Conservation (phyloP, 2,797 vertebrate species). For the Steatocranus sp. region DNA sequence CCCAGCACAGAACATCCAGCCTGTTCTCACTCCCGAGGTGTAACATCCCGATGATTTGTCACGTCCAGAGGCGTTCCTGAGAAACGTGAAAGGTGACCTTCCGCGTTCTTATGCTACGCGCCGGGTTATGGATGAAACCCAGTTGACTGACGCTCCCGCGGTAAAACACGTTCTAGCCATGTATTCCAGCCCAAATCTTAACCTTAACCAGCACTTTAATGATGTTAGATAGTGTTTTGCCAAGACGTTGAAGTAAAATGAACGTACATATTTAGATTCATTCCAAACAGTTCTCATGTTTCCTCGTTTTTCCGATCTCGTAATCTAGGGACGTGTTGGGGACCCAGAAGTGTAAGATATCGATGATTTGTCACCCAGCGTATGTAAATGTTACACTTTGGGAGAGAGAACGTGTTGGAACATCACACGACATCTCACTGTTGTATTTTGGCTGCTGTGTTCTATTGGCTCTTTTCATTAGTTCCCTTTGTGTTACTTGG, state of each 20-base stretch:
- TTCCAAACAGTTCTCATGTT: background rate
- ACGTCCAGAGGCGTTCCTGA: background rate
- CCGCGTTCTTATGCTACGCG: background rate
- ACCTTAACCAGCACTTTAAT: background rate
- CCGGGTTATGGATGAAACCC: background rate
- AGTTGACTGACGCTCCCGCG: accelerated
- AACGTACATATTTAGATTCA: background rate
- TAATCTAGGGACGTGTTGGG: background rate
- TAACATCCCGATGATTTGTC: background rate
- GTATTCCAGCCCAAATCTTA: background rate
- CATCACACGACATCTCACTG: background rate
- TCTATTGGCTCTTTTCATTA: background rate
- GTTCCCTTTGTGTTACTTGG: background rate
- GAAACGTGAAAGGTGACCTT: background rate
- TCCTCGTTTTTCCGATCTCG: accelerated
- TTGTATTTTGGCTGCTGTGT: background rate
- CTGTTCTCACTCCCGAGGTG: background rate
- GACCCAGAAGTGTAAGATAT: background rate
- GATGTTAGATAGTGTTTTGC: background rate
- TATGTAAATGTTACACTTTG: background rate
- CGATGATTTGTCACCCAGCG: accelerated
- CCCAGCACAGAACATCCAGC: background rate
- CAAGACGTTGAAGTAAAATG: background rate
- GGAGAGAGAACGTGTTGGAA: background rate
- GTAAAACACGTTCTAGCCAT: accelerated